Base-by-base conservation (phyloP, 2,888 invertebrate genomes). In the Charanyca ferruginea region DNA sequence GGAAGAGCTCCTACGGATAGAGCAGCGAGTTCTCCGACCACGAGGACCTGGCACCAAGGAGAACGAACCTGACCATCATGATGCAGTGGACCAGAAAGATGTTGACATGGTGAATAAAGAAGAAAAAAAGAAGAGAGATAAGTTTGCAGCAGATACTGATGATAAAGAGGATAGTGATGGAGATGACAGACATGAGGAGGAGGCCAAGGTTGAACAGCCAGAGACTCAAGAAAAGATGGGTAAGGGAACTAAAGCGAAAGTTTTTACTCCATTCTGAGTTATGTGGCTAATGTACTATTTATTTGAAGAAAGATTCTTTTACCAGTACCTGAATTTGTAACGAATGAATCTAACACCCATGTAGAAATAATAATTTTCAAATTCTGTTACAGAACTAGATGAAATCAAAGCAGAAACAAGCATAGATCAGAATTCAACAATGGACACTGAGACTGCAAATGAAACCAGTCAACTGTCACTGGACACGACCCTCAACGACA, bases 1-100 rank as follows among this genome's bases (percentile, higher is more conserved):
- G 83, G 96, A 96, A 7, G 97, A 97, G 85, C 88, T 97, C 20
- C 94, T 95, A 72, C 95, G 96, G 71, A 97, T 97, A 89, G 97
- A 97, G 70, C 93, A 96, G 77, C 95, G 92, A 23, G 93, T 94
- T 59, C 87, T 93, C 1, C 88, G 95, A 8, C 83, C 87, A 1
- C 83, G 91, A 44, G 88, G 84, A 0, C 91, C 91, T 0, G 89
- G 81, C 0, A 84, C 90, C 59, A 93, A 93, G 58, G 94, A 94
- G 80, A 93, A 93, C 35, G 85, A 92, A n/a, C 92, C 90, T 0
- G 75, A 82, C 35, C 55, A 72, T 11, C 71, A 69, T 8, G 66
- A 77, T 0, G 79, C 67, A 38, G 66, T 80, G 7, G 71, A 74
- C n/a, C 67, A 48, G 41, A 66, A 55, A 38, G 73, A 60, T 6